Base-by-base conservation (phyloP, 2,113 vertebrate genomes). In the Oenanthe melanoleuca region DNA sequence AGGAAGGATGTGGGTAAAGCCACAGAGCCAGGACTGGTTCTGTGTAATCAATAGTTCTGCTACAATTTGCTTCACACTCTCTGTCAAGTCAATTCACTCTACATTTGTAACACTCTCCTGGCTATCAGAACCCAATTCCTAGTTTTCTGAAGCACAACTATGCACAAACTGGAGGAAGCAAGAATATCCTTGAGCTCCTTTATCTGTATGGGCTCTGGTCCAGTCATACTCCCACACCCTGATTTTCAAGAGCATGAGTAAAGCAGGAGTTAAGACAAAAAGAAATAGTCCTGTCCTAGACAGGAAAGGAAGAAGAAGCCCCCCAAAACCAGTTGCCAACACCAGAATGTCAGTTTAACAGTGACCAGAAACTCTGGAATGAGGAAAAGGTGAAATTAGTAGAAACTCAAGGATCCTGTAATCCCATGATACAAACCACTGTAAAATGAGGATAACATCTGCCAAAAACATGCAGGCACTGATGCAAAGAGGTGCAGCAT, bases 361-460 rank as follows among this genome's bases (percentile, higher is more conserved):
- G 22, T 66, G 33, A 75, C 1, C 3, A 90, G 67, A 71, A 90
- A 74, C 19, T 57, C 33, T 37, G 49, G 67, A 88, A 74, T 9
- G 22, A 25, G 67, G 40, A 78, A 92, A 72, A 67, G 14, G n/a
- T 6, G 6, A 89, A 94, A 93, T 80, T 6, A 89, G 5, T n/a
- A 72, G 66, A 89, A 97, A 92, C 28, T 52, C 1, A 1, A 91
- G 50, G 70, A 75, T 84, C 56, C 55, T 40, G 24, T 28, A 70
- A 31, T 64, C 67, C 85, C 25, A 29, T 44, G 6, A 80, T 40
- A 92, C 63, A 78, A 95, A 20, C 66, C 71, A 55, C 55, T 66
- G 26, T 63, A 83, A 82, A 96, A 95, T 78, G 52, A 82, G 56
- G 44, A 53, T 74, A 85, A 78, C 67, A 80, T 89, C 63, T 90